Conservation (phyloP, 2,888 invertebrate species). For the Aleiodes alternator region DNA sequence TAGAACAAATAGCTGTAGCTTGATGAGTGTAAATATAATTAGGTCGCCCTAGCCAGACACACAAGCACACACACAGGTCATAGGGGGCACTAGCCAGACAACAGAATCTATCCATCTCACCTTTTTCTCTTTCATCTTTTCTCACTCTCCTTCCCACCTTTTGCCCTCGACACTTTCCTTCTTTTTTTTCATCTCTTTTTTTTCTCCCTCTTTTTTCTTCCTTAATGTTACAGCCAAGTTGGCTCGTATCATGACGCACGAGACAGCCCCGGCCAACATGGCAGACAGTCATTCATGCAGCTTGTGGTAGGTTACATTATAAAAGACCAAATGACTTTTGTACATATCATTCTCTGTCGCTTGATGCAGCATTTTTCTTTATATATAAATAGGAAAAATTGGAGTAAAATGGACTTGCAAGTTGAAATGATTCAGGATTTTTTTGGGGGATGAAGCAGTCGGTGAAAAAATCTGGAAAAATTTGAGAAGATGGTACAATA, state of each 20-base stretch:
- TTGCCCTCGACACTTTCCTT: not conserved
- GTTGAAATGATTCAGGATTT: no score
- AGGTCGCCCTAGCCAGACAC: constrained; percentile 50
- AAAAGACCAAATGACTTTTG: constrained; percentile 2
- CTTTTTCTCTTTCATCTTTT: constrained; percentile 10
- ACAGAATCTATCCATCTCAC: constrained; percentile 19
- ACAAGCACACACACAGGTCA: constrained; percentile 59
- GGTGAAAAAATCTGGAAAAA: no score
- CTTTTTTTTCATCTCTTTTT: constrained; percentile 12
- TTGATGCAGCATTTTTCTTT: not conserved
- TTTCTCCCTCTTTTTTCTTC: constrained; percentile 36
- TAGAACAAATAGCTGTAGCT: constrained; percentile 9
- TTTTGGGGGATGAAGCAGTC: no score
- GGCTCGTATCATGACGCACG: constrained; percentile 37
- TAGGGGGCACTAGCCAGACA: constrained; percentile 65
- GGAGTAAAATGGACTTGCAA: no score
- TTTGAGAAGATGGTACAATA: no score
- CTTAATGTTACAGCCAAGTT: no score
- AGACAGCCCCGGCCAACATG: constrained; percentile 30
- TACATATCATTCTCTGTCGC: constrained; percentile 26
- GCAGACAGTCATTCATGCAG: constrained; percentile 55
- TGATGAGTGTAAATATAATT: constrained; percentile 39
- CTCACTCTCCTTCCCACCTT: constrained; percentile 15
- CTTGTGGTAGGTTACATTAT: not conserved
- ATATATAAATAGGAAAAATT: not conserved